Evolutionary conservation across 1,140 invertebrate species (phyloP), one percentile per base, ranked within the genome.

Genomic region (Dysdera silvatica): DNA sequence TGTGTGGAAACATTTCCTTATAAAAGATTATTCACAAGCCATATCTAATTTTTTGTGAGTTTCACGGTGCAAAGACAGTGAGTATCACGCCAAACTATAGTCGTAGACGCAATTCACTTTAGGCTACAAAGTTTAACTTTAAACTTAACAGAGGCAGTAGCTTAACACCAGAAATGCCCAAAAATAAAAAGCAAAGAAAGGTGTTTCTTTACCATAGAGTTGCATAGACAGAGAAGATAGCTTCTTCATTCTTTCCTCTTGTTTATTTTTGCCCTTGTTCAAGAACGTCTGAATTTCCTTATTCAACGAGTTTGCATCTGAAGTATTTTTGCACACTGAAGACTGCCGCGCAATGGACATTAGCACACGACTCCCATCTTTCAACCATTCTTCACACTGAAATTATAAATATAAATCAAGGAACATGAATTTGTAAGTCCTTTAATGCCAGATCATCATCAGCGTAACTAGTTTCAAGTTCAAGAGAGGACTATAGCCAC

Each of bases 341-440:
- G 86, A 82, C 69, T 82, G 83, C 63, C 83, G 78, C 2, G 85
- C 84, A 45, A 87, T 82, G 3, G 80, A 78, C 45, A 86, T 81
- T 24, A 89, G 72, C n/a, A 89, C 74, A 70, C 82, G 82, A 66
- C 82, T 87, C 4, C 84, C 85, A 72, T 87, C 82, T 67, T 80
- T 82, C 70, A 86, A 85, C 85, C 86, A 89, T 61, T 82, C 80
- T 72, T 87, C 85, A 28, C 83, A 82, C 82, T 84, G 65, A 63
- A 76, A 20, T 16, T 3, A 26, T 4, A 55, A 45, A 45, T n/a
- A n/a, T n/a, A n/a, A n/a, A n/a, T n/a, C n/a, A n/a, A n/a, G n/a
- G n/a, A n/a, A n/a, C n/a, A n/a, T n/a, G n/a, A n/a, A n/a, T n/a
- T n/a, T n/a, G n/a, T n/a, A n/a, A n/a, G n/a, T n/a, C n/a, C n/a